Evolutionary conservation across 2,797 vertebrate genomes (phyloP).

Genomic region (Nasua narica): DNA sequence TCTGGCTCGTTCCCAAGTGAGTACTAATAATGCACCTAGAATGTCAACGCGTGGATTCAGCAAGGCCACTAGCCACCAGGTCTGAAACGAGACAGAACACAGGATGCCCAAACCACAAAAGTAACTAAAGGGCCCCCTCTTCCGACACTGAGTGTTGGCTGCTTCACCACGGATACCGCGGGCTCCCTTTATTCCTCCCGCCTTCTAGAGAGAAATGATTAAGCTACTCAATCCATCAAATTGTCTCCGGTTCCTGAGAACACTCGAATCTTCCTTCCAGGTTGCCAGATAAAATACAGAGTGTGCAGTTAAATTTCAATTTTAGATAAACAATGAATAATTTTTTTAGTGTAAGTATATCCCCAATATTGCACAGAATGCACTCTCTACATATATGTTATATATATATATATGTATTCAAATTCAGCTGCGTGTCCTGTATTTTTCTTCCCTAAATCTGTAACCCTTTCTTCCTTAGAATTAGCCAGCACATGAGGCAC

Average conservation of each 20-base stretch:
- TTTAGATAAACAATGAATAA: neutral
- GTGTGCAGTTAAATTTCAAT: neutral
- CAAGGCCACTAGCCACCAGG: neutral
- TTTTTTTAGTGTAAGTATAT: neutral
- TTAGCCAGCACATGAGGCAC: neutral
- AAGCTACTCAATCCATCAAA: too few species aligned
- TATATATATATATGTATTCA: neutral
- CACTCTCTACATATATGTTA: neutral
- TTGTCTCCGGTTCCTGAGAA: neutral
- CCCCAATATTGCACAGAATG: neutral
- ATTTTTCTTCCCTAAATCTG: neutral
- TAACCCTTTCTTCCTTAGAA: neutral
- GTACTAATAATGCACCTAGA: neutral
- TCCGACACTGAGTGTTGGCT: neutral
- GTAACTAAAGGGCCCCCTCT: neutral
- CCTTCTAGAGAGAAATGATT: neutral
- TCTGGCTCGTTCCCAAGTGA: neutral
- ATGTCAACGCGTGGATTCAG: neutral
- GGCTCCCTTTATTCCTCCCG: neutral
- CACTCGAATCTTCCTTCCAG: neutral
- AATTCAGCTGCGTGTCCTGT: neutral
- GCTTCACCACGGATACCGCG: neutral
- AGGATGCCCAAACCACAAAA: neutral
- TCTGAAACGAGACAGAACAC: neutral
- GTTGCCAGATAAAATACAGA: neutral